A percentile compares a stretch with the other conserved stretches of the same genome.
Evolutionary conservation across 2,113 vertebrate species (phyloP).

Genomic region (Amblyopsis rosae): DNA sequence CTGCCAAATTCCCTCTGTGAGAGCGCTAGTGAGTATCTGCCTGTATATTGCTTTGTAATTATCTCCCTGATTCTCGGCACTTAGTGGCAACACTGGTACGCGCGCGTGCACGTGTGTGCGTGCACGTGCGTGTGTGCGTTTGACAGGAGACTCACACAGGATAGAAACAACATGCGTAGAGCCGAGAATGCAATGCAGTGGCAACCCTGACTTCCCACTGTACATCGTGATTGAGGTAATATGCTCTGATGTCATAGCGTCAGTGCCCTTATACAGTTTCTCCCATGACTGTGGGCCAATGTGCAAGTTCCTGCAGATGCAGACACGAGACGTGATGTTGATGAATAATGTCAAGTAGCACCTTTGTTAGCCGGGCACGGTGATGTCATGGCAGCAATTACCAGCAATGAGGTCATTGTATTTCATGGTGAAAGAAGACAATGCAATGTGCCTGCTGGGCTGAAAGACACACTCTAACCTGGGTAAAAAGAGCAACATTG

Average conservation of each 20-base stretch:
- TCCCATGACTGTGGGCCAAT: slow-evolving; percentile 17
- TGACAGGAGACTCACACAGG: slow-evolving; percentile 7
- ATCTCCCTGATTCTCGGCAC: slow-evolving; percentile 68
- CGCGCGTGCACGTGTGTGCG: slow-evolving; percentile 14
- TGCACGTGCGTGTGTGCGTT: slow-evolving; percentile 3
- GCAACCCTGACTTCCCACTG: background rate
- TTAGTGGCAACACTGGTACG: slow-evolving; percentile 57
- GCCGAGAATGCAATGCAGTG: slow-evolving; percentile 29
- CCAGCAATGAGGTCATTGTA: slow-evolving; percentile 66
- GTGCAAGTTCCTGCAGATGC: slow-evolving; percentile 18
- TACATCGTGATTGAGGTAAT: slow-evolving; percentile 6
- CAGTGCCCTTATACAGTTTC: slow-evolving; percentile 11
- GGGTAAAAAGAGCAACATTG: slow-evolving; percentile 36
- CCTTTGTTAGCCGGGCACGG: slow-evolving; percentile 49
- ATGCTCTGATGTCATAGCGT: slow-evolving; percentile 30
- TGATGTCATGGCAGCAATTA: slow-evolving; percentile 70
- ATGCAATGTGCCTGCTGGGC: slow-evolving; percentile 50
- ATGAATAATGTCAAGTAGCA: slow-evolving; percentile 56
- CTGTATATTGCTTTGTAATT: slow-evolving; percentile 77
- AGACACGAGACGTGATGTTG: slow-evolving; percentile 30
- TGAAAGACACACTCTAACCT: slow-evolving; percentile 51
- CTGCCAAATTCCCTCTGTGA: slow-evolving; percentile 74
- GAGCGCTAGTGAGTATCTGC: slow-evolving; percentile 69
- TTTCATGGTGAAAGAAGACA: slow-evolving; percentile 62
- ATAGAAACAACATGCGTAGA: slow-evolving; percentile 31